phyloP scores from a whole-genome alignment of 2,888 invertebrate species.

The Agriopis aurantiaria region DNA sequence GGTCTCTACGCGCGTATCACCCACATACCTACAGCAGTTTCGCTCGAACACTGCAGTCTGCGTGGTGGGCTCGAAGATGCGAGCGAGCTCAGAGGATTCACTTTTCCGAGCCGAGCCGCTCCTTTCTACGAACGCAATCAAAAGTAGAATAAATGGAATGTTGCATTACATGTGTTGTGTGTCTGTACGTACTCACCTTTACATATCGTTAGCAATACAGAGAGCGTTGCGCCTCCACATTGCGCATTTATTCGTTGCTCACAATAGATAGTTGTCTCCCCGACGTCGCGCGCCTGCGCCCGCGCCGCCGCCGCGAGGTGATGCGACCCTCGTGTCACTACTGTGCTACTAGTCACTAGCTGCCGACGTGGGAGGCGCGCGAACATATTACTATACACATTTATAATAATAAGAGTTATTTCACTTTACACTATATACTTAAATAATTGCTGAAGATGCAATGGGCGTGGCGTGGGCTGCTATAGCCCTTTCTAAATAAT shows the following conservation, averaged over 20 bases:
- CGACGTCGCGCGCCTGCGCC: neutral
- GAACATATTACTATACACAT: neutral
- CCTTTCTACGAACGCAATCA: neutral
- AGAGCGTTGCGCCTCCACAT: slow-evolving; percentile 1
- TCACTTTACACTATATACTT: slow-evolving; percentile 4
- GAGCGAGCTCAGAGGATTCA: too few species aligned
- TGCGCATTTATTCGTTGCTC: slow-evolving; percentile 37
- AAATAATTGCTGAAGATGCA: slow-evolving; percentile 1
- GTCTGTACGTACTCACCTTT: slow-evolving; percentile 4
- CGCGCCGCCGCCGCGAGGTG: neutral
- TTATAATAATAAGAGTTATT: slow-evolving; percentile 5
- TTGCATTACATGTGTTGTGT: neutral
- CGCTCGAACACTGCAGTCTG: neutral
- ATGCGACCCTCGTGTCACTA: neutral
- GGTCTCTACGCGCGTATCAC: neutral
- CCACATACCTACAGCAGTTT: neutral
- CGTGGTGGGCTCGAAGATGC: too few species aligned
- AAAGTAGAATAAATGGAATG: neutral
- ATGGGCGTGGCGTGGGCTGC: neutral
- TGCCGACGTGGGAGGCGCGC: slow-evolving; percentile 5
- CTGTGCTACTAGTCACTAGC: slow-evolving; percentile 11
- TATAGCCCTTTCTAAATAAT: slow-evolving; percentile 17
- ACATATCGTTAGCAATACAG: slow-evolving; percentile 33
- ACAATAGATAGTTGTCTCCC: neutral
- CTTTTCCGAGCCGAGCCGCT: too few species aligned